Conservation (phyloP, 2,797 vertebrate genomes). For the Acanthis flammea region DNA sequence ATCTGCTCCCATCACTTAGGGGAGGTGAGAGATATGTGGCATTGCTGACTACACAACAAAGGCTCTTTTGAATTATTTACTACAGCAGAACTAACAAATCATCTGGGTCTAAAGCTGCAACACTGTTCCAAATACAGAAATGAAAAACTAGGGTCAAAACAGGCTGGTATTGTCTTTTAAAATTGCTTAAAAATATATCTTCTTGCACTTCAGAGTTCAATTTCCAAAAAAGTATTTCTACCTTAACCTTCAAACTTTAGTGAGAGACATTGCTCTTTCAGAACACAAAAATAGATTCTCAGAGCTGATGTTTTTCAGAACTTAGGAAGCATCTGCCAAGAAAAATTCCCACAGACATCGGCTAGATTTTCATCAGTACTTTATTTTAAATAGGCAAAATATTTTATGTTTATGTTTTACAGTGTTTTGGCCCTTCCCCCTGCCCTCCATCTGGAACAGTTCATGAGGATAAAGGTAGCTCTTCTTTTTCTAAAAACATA, state of each 20-base stretch:
- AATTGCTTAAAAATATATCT: neutral
- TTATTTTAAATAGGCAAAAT: neutral
- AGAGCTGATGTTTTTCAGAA: neutral
- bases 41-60: slow-evolving; percentile 13
- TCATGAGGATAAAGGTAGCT: neutral
- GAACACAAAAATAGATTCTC: neutral
- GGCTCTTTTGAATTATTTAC: slow-evolving; percentile 35
- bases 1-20: neutral
- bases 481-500: neutral
- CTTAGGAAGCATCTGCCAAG: neutral
- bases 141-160: neutral
- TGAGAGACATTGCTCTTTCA: neutral
- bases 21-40: neutral
- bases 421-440: neutral
- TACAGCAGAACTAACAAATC: slow-evolving; percentile 3
- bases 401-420: neutral
- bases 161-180: neutral
- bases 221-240: neutral
- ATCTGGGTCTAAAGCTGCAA: neutral
- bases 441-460: neutral
- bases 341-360: neutral
- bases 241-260: neutral
- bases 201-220: neutral
- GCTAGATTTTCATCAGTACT: neutral
- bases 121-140: neutral